phyloP scores from a whole-genome alignment of 2,797 vertebrate species.

The Phrynocephalus guinanensis region DNA sequence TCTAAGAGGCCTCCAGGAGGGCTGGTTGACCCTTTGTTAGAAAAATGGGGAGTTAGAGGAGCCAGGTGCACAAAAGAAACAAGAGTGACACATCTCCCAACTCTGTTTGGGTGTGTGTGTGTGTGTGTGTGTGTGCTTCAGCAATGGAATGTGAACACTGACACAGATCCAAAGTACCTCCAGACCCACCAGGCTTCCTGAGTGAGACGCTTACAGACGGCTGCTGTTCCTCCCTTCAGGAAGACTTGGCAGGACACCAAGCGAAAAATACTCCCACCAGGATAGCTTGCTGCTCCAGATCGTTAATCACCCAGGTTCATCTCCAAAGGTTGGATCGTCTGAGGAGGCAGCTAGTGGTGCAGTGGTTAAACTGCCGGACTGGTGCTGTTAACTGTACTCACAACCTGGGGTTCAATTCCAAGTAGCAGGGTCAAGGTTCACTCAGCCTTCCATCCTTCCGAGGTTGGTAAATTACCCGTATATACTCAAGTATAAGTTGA shows the following conservation, averaged over 20 bases:
- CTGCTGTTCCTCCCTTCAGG: slow-evolving; percentile 2
- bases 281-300: background rate
- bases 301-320: slow-evolving; percentile 31
- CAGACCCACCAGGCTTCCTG: background rate
- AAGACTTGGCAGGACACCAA: slow-evolving; percentile 13
- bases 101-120: too few species aligned
- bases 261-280: slow-evolving; percentile 28
- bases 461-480: too few species aligned
- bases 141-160: background rate
- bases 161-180: background rate
- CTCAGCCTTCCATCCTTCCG: too few species aligned
- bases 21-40: too few species aligned
- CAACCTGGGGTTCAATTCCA: too few species aligned
- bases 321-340: background rate
- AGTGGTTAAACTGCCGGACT: too few species aligned
- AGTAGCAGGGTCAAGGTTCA: too few species aligned
- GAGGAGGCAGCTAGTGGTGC: background rate
- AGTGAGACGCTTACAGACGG: background rate
- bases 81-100: background rate
- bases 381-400: too few species aligned
- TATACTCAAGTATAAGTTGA: too few species aligned
- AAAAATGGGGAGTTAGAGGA: too few species aligned
- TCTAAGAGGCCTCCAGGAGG: too few species aligned
- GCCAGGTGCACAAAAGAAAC: too few species aligned
- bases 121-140: background rate